Conservation (phyloP, 2,888 invertebrate genomes). For the Poecilobothrus nobilitatus region DNA sequence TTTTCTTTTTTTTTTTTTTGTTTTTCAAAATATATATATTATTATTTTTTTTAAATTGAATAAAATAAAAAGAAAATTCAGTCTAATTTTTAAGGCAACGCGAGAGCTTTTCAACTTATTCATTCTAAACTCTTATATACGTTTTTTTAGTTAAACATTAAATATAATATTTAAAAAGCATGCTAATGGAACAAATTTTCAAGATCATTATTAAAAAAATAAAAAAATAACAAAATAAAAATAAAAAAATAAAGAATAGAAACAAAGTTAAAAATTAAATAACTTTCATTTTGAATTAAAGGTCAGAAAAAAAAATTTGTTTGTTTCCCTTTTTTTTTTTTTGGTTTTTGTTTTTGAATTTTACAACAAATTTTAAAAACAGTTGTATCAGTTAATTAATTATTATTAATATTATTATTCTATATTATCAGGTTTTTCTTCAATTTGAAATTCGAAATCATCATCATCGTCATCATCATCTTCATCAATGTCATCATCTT, state of each 20-base stretch:
- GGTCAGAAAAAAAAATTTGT: too few relatives aligned
- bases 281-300: too few relatives aligned
- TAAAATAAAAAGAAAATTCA: slow-evolving; percentile 48
- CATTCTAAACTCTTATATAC: slow-evolving; percentile 23
- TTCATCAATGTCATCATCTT: not conserved
- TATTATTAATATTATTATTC: slow-evolving; percentile 7
- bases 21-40: too few relatives aligned
- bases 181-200: slow-evolving; percentile 18
- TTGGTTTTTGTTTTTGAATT: too few relatives aligned
- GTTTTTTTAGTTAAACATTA: not conserved
- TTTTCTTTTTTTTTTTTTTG: too few relatives aligned
- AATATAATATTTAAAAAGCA: not conserved
- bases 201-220: slow-evolving; percentile 11
- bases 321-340: too few relatives aligned
- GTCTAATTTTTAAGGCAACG: slow-evolving; percentile 61
- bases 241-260: too few relatives aligned
- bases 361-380: too few relatives aligned
- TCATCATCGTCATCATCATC: slow-evolving; percentile 22
- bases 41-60: slow-evolving; percentile 25
- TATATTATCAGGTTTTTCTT: slow-evolving; percentile 30
- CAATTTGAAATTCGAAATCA: slow-evolving; percentile 17
- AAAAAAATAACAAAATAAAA: too few relatives aligned
- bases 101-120: slow-evolving; percentile 45
- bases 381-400: not conserved
- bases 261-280: too few relatives aligned